Percentiles rank a stretch among this genome's conserved stretches.
Evolutionary conservation across 2,113 vertebrate genomes (phyloP).

Genomic region (Zapus hudsonius): DNA sequence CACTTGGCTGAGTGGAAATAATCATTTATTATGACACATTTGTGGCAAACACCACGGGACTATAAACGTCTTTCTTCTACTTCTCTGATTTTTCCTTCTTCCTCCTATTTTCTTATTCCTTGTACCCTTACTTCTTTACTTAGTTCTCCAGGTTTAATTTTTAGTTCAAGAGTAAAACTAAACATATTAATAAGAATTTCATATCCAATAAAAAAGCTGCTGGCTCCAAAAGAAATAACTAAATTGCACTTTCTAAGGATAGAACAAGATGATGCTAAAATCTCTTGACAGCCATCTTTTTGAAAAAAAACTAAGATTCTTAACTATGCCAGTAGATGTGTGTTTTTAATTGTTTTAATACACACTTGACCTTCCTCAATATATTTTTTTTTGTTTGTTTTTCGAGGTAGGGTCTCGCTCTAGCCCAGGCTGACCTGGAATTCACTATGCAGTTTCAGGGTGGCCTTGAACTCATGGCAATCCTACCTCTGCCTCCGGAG

Average conservation of each 20-base stretch:
- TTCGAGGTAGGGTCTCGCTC: too few relatives aligned
- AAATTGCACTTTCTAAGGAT: constrained; percentile 13
- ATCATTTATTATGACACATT: not conserved
- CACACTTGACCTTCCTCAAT: too few relatives aligned
- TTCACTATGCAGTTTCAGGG: too few relatives aligned
- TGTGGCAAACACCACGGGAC: not conserved
- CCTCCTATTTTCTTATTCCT: too few relatives aligned
- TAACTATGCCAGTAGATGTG: not conserved
- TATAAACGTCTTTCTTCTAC: not conserved
- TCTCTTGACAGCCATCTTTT: not conserved
- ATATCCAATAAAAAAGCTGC: not conserved
- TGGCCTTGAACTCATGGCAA: too few relatives aligned
- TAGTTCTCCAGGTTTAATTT: not conserved
- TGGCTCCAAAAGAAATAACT: not conserved
- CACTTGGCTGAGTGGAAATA: not conserved
- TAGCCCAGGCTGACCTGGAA: too few relatives aligned
- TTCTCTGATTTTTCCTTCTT: not conserved
- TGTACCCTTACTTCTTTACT: not conserved
- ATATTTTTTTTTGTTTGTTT: too few relatives aligned
- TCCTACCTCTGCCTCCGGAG: too few relatives aligned
- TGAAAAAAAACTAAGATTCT: not conserved
- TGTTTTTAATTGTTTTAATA: too few relatives aligned
- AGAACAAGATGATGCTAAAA: constrained; percentile 37
- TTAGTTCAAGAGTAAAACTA: not conserved
- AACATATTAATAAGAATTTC: not conserved